Evolutionary conservation across 2,113 vertebrate species (phyloP).

Genomic region (Herpailurus yagouaroundi): DNA sequence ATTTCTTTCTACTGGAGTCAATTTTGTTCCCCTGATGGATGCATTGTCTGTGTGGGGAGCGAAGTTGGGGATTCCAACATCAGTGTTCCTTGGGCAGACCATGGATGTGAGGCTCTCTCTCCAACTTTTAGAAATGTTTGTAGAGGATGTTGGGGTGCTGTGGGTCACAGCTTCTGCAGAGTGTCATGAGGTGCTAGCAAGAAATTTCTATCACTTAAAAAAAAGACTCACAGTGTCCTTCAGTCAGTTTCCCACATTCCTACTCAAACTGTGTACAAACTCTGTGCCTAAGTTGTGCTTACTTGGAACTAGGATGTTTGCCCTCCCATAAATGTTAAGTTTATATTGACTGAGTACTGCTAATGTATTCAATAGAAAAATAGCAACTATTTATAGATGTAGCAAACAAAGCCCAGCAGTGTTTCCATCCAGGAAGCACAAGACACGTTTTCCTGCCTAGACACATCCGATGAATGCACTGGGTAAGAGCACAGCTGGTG

Average conservation of each 20-base stretch:
- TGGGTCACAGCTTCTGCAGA: not conserved
- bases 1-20: not conserved
- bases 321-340: not conserved
- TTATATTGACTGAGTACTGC: not conserved
- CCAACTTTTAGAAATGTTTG: not conserved
- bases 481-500: too few relatives aligned
- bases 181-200: not conserved
- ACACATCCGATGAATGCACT: not conserved
- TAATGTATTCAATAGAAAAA: conserved; percentile 22
- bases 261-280: not conserved
- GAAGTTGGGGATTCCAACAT: not conserved
- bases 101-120: not conserved
- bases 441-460: not conserved
- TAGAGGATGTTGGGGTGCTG: not conserved
- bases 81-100: not conserved
- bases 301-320: not conserved
- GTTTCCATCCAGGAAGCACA: not conserved
- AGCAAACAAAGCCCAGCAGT: not conserved
- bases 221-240: not conserved
- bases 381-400: not conserved
- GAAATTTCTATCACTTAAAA: not conserved
- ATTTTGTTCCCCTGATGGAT: not conserved
- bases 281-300: not conserved
- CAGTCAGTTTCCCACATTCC: not conserved
- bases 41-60: not conserved